Evolutionary conservation across 2,888 invertebrate genomes (phyloP).

Genomic region (Apomyelois bistriatella): DNA sequence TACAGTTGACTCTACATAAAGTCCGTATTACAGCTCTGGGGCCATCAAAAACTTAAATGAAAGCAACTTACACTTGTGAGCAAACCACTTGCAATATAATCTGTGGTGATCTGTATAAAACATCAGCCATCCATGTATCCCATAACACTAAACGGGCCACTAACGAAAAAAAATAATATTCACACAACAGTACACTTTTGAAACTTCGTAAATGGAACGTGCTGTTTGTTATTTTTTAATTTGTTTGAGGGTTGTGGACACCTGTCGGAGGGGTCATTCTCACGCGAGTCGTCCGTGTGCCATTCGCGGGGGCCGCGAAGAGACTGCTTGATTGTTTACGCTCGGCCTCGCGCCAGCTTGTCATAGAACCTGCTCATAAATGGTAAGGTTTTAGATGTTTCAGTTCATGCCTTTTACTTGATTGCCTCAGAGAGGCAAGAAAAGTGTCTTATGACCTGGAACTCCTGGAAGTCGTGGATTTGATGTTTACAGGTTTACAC

Average conservation of each 20-base stretch:
- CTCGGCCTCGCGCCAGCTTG: constrained; percentile 45
- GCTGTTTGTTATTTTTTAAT: constrained; percentile 43
- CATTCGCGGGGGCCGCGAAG: constrained; percentile 61
- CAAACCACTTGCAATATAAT: constrained; percentile 16
- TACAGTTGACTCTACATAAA: constrained; percentile 5
- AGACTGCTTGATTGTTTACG: constrained; percentile 75
- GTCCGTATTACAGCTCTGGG: background rate
- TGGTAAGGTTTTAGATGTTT: constrained; percentile 12
- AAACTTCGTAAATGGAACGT: constrained; percentile 41
- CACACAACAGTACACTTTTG: constrained; percentile 45
- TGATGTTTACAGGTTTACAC: too few species aligned
- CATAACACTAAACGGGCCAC: constrained; percentile 56
- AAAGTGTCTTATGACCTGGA: background rate
- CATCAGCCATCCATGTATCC: constrained; percentile 45
- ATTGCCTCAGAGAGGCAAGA: constrained; percentile 35
- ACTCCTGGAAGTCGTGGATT: too few species aligned
- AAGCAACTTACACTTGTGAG: constrained; percentile 9
- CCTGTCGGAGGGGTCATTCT: constrained; percentile 47
- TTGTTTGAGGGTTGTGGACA: constrained; percentile 41
- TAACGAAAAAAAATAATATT: constrained; percentile 46
- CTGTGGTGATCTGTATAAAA: constrained; percentile 26
- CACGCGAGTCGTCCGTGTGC: constrained; percentile 37
- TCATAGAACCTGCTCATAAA: constrained; percentile 43
- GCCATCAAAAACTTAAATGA: constrained; percentile 3
- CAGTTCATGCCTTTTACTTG: constrained; percentile 14